phyloP scores from a whole-genome alignment of 2,888 invertebrate species.

The Perizoma affinitatum region DNA sequence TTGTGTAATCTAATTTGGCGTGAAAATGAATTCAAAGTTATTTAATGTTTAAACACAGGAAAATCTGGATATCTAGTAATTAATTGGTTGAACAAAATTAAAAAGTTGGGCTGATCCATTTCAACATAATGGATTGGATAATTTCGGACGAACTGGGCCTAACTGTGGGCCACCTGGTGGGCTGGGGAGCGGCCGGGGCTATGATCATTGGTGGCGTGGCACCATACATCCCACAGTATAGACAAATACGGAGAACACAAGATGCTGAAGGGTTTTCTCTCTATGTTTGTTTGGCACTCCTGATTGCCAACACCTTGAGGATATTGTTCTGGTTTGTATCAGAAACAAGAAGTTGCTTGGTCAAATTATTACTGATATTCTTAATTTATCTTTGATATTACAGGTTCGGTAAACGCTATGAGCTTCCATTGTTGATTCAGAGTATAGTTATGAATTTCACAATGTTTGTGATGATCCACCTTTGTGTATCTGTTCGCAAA shows the following conservation, averaged over 20 bases:
- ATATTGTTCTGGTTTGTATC: conserved; percentile 97
- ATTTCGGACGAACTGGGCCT: conserved; percentile 90
- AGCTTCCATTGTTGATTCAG: conserved; percentile 96
- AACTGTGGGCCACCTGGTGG: conserved; percentile 89
- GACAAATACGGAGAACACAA: conserved; percentile 94
- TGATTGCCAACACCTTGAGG: conserved; percentile 97
- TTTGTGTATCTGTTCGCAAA: conserved; percentile 94
- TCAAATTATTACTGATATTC: not conserved
- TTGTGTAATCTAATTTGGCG: conserved; percentile 2
- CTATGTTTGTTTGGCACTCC: conserved; percentile 96
- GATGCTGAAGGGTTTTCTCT: conserved; percentile 99
- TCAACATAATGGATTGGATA: conserved; percentile 88
- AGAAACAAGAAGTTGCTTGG: conserved; percentile 4
- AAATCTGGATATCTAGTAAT: not conserved
- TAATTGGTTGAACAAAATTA: not conserved
- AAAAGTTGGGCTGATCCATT: conserved; percentile 9
- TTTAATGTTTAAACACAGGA: conserved; percentile 3
- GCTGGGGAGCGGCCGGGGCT: conserved; percentile 92
- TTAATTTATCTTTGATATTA: conserved; percentile 49
- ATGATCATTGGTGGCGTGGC: conserved; percentile 98
- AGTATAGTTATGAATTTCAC: conserved; percentile 98
- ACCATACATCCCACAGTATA: conserved; percentile 98
- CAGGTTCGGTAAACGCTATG: conserved; percentile 99
- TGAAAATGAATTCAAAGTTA: conserved; percentile 13
- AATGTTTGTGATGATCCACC: conserved; percentile 97